Evolutionary conservation across 2,113 vertebrate species (phyloP), one percentile per base, ranked within the genome.

Genomic region (Pionites leucogaster): DNA sequence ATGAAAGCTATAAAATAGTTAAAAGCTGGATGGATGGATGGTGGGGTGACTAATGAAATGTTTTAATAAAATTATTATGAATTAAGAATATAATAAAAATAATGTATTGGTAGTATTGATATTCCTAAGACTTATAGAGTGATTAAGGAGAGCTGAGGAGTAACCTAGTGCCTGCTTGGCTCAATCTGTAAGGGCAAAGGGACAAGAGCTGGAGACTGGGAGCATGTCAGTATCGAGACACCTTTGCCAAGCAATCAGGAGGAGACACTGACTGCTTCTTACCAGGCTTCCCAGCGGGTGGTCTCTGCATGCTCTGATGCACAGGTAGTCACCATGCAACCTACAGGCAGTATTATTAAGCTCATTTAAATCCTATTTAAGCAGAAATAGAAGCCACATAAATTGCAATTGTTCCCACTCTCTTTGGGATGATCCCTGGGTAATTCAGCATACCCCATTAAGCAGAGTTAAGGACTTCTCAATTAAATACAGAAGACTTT

Each of bases 251-350:
- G 13, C 1, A 5, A 16, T 11, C 49, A 17, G 55, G 10, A 39
- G 10, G 3, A 52, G 18, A 29, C 11, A 23, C 10, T 10, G 15
- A 1, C 18, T 39, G 7, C 13, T 10, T 10, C 31, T 5, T 1
- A 33, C 3, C 2, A 1, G 19, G 16, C 53, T 55, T 55, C 39
- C 29, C 16, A 46, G 37, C 0, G 0, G 13, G 20, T 1, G 2
- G 9, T 25, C 18, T 35, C 16, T 53, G 37, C 3, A 13, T 76
- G n/a, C 12, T 31, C 16, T 25, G 24, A 17, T 20, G 11, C 28
- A 23, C n/a, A 9, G 11, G 7, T 25, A 37, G 42, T 33, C 0
- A 0, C 42, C 1, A 0, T 29, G 11, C 33, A 72, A 60, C 35
- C 23, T 55, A 22, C 13, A 77, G 17, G 17, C 4, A 50, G 39